phyloP scores from a whole-genome alignment of 2,113 vertebrate species.

The Rattus rattus region DNA sequence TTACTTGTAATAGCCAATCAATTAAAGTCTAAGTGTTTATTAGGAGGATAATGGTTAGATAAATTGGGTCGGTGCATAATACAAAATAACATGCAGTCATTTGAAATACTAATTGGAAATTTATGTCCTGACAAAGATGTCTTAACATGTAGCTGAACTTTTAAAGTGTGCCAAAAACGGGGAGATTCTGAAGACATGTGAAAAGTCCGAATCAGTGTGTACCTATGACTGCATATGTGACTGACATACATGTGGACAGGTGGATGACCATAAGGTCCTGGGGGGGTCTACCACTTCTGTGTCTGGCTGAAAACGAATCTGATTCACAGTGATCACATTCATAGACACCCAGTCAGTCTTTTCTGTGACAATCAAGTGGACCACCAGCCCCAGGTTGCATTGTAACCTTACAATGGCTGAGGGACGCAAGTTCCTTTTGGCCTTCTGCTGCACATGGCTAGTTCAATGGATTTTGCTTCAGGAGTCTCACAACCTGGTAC shows the following conservation, averaged over 20 bases:
- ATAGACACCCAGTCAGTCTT: background rate
- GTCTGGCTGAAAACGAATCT: background rate
- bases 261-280: too few relatives aligned
- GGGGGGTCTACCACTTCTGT: background rate
- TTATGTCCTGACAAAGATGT: background rate
- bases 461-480: too few relatives aligned
- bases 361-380: background rate
- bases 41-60: background rate
- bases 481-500: background rate
- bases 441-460: background rate
- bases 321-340: background rate
- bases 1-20: background rate
- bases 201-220: background rate
- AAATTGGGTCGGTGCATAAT: background rate
- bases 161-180: background rate
- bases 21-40: background rate
- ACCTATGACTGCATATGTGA: background rate
- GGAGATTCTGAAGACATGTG: background rate
- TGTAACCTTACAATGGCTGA: background rate
- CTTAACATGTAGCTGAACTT: background rate
- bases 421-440: background rate
- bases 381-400: background rate
- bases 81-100: background rate
- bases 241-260: background rate
- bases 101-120: background rate